Evolutionary conservation across 2,113 vertebrate species (phyloP), one percentile per base, ranked within the genome.

Genomic region (Lamprologus callipterus): DNA sequence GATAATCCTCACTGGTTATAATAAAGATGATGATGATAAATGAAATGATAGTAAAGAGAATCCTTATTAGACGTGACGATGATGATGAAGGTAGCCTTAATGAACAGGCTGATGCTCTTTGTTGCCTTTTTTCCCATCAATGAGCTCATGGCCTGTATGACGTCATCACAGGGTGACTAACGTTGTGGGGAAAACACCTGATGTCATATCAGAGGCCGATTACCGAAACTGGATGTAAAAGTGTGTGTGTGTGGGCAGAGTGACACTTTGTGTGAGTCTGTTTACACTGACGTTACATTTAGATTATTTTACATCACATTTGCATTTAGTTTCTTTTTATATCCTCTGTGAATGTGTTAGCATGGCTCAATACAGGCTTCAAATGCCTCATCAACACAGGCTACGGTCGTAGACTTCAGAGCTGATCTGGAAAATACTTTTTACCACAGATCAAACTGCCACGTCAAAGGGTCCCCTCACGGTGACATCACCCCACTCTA

Each of bases 151-250:
- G 40, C 23, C 31, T 80, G 3, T 12, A 8, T 90, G 93, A 93
- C 63, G 68, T 92, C 92, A 93, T 83, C 23, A 73, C 1, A 37
- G 53, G 70, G 28, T 92, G 92, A 94, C 85, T 87, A 90, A 91
- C 4, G 6, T 33, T 90, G 40, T 4, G 10, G 83, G 85, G 55
- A 91, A 93, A 79, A 65, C 47, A 78, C 82, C 35, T 92, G 92
- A 92, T 65, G 23, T 91, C 89, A 93, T 79, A 53, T 82, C 17
- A 86, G 14, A 21, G 6, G 12, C 45, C 1, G 81, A 82, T 82
- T 31, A 81, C 54, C 33, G 54, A 45, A 45, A 75, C 23, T 78
- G 42, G 70, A 47, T 78, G 70, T 78, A n/a, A 49, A 49, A 19
- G 4, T 31, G 3, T 31, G 1, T 78, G 1, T 78, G 70, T 45